These are phyloP conservation scores for Gymnorhina tibicen DNA, from an alignment of 2,113 vertebrate species.

Conservation along the genomic window DNA sequence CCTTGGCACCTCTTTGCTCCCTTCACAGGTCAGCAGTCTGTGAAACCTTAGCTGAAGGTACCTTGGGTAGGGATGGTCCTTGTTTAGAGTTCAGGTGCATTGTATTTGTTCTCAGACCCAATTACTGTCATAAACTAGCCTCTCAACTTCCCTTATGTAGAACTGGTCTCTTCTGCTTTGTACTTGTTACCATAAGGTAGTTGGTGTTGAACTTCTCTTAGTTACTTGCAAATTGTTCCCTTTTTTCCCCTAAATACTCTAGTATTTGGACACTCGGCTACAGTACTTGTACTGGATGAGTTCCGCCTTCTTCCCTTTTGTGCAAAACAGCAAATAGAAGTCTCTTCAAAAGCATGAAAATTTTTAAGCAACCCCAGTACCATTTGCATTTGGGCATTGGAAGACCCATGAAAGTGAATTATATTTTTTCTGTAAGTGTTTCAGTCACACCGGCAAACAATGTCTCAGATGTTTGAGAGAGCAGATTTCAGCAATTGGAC, in stretches of 20 bases:
- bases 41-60: not conserved
- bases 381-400: not conserved
- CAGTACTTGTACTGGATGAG: not conserved
- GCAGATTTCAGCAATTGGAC: not conserved
- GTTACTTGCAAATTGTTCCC: not conserved
- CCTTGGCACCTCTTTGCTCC: not conserved
- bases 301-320: not conserved
- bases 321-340: not conserved
- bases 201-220: not conserved
- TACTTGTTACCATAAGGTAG: not conserved
- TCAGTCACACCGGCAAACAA: not conserved
- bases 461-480: not conserved
- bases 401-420: not conserved
- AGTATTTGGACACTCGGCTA: not conserved
- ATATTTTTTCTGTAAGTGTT: not conserved
- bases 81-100: not conserved
- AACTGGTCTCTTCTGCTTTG: not conserved
- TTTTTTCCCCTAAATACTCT: not conserved
- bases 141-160: not conserved
- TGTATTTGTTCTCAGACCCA: not conserved
- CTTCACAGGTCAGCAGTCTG: not conserved
- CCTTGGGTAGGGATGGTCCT: not conserved
- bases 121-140: not conserved
- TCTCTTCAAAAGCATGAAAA: not conserved
- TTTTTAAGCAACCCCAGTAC: not conserved